These are phyloP conservation scores for Papilio elwesi DNA, from an alignment of 2,888 invertebrate species.

Conservation along the genomic window DNA sequence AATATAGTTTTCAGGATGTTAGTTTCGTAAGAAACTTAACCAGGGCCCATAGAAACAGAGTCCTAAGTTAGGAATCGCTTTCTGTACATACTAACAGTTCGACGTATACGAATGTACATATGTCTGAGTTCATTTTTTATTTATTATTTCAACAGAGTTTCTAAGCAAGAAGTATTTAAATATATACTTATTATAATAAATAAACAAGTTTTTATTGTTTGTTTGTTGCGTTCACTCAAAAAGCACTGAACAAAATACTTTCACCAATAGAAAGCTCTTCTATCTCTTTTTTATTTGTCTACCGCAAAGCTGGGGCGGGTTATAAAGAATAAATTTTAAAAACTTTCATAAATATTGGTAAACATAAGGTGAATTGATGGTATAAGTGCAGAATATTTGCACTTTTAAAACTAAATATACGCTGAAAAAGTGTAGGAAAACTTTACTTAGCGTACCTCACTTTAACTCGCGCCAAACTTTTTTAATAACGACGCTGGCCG, in stretches of 20 bases:
- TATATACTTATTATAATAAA: too few species aligned
- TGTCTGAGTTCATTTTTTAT: background rate
- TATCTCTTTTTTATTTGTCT: too few species aligned
- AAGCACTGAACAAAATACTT: background rate
- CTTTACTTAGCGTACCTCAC: background rate
- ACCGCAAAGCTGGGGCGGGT: too few species aligned
- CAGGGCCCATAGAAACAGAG: background rate
- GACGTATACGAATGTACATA: background rate
- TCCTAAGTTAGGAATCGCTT: background rate
- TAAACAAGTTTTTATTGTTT: too few species aligned
- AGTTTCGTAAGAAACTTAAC: background rate
- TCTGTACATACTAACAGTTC: background rate
- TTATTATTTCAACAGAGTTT: too few species aligned
- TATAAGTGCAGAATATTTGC: background rate
- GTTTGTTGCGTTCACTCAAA: too few species aligned
- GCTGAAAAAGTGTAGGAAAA: slow-evolving; percentile 4
- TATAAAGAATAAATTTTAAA: background rate
- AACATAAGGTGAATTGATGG: background rate
- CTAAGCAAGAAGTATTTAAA: too few species aligned
- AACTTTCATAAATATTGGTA: background rate
- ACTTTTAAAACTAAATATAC: background rate
- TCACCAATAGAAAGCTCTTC: too few species aligned
- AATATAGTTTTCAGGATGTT: background rate
- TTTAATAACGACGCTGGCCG: slow-evolving; percentile 20
- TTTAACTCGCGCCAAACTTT: slow-evolving; percentile 21